Evolutionary conservation across 2,113 vertebrate genomes (phyloP).

Genomic region (Thunnus thynnus): DNA sequence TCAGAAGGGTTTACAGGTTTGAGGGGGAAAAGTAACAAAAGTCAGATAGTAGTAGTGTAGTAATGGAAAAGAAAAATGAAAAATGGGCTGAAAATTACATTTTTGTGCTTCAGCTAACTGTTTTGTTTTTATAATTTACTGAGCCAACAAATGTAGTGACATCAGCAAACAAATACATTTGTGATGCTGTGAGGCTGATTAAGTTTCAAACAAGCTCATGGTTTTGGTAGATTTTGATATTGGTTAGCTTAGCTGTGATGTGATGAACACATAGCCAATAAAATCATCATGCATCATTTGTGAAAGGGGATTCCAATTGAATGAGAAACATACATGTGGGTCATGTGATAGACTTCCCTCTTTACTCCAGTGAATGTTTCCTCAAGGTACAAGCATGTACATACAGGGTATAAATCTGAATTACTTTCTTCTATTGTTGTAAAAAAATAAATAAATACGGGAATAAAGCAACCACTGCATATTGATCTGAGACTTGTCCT

Average conservation of each 20-base stretch:
- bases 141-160: conserved; percentile 1
- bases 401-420: conserved; percentile 46
- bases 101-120: conserved; percentile 8
- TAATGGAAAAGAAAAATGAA: neutral
- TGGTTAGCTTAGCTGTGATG: conserved; percentile 18
- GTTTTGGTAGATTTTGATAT: conserved; percentile 18
- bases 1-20: neutral
- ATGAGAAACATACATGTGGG: neutral
- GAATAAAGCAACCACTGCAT: conserved; percentile 50
- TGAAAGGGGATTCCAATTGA: neutral
- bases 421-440: conserved; percentile 39
- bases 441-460: conserved; percentile 12
- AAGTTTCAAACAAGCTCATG: neutral
- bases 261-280: conserved; percentile 12
- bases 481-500: neutral
- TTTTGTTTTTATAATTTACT: neutral
- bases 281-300: conserved; percentile 4
- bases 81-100: neutral
- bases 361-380: neutral
- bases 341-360: neutral
- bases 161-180: conserved; percentile 1
- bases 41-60: neutral
- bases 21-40: neutral
- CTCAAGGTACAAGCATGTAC: conserved; percentile 30
- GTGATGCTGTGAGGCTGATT: conserved; percentile 8